phyloP scores from a whole-genome alignment of 2,113 vertebrate genomes.

The Siphamia tubifer region DNA sequence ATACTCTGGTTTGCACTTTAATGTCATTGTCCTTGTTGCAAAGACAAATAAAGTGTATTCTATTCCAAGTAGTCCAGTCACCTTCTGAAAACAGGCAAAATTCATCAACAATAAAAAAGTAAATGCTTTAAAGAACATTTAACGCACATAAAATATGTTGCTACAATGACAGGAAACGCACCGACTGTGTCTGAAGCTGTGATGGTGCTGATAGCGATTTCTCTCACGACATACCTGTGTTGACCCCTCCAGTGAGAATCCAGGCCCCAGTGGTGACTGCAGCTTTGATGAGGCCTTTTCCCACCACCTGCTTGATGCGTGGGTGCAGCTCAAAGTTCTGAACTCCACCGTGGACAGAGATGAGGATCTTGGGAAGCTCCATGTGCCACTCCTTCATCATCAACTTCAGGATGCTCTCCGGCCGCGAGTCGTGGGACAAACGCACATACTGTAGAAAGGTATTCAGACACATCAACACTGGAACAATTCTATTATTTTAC shows the following conservation, averaged over 20 bases:
- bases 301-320: constrained; percentile 95
- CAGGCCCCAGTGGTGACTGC: constrained; percentile 98
- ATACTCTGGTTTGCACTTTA: no score
- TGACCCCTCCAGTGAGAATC: constrained; percentile 98
- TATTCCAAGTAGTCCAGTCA: no score
- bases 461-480: not conserved
- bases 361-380: constrained; percentile 98
- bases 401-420: constrained; percentile 93
- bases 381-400: constrained; percentile 99
- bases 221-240: constrained; percentile 84
- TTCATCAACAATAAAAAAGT: no score
- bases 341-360: constrained; percentile 97
- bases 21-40: no score
- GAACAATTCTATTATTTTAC: no score
- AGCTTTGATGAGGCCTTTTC: constrained; percentile 98
- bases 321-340: constrained; percentile 99
- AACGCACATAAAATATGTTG: no score
- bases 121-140: no score
- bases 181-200: no score
- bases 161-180: no score
- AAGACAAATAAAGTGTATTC: no score
- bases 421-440: constrained; percentile 91
- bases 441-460: constrained; percentile 85
- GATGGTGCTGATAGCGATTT: no score
- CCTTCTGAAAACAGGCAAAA: no score